Percentiles rank a stretch among this genome's conserved stretches.
These are phyloP conservation scores for Agapetus fuscipes DNA, from an alignment of 2,888 invertebrate genomes.

Conservation along the genomic window DNA sequence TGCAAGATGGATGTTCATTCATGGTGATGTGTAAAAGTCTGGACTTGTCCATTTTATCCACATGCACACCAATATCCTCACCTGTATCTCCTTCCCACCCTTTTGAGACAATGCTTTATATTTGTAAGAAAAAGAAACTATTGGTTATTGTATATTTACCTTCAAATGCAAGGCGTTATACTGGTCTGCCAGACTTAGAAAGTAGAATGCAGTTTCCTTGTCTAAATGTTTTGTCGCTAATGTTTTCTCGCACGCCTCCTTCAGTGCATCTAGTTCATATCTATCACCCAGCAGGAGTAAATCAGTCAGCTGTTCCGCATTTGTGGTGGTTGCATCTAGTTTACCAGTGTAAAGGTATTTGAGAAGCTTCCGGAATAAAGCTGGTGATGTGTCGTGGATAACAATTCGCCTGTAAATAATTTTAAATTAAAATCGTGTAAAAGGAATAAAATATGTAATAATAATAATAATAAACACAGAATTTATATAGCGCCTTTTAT, in stretches of 20 bases:
- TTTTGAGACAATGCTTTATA: too few species aligned
- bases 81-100: too few species aligned
- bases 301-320: conserved; percentile 50
- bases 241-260: conserved; percentile 52
- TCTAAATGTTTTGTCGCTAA: conserved; percentile 47
- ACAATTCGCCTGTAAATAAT: conserved; percentile 48
- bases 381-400: conserved; percentile 54
- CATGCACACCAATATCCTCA: too few species aligned
- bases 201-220: conserved; percentile 52
- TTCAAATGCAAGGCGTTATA: conserved; percentile 47
- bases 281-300: conserved; percentile 54
- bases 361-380: conserved; percentile 50
- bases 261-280: conserved; percentile 52
- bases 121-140: too few species aligned
- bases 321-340: conserved; percentile 35
- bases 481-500: too few species aligned
- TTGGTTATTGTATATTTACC: too few species aligned
- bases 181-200: conserved; percentile 56
- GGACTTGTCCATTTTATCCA: too few species aligned
- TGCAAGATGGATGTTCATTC: too few species aligned
- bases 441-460: too few species aligned
- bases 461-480: too few species aligned
- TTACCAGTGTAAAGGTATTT: conserved; percentile 56
- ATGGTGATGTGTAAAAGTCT: too few species aligned
- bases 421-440: too few species aligned